Evolutionary conservation across 2,797 vertebrate species (phyloP).

Genomic region (Adelosebastes latens): DNA sequence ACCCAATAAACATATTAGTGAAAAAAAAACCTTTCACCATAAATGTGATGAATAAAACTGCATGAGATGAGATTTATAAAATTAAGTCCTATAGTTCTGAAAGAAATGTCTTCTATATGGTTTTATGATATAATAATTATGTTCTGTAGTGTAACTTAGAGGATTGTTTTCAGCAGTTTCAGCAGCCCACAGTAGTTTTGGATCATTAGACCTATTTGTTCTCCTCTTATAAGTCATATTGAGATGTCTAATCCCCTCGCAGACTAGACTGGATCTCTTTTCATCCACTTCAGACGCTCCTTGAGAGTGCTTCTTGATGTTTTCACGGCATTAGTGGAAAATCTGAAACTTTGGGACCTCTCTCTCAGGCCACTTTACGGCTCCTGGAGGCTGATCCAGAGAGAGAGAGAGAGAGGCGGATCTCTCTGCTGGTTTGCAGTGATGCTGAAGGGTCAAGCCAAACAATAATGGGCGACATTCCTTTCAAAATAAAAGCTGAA

Average conservation of each 20-base stretch:
- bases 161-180: background rate
- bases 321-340: conserved; percentile 44
- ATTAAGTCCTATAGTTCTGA: background rate
- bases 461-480: fast-evolving
- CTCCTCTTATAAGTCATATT: background rate
- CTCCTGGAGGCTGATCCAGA: background rate
- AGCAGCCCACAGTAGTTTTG: background rate
- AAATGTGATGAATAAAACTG: background rate
- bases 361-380: conserved; percentile 40
- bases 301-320: background rate
- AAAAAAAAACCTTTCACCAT: background rate
- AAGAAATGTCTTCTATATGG: background rate
- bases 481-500: conserved; percentile 59
- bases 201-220: background rate
- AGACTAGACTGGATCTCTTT: background rate
- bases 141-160: background rate
- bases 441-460: background rate
- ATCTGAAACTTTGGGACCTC: background rate
- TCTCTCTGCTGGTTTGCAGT: background rate
- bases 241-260: background rate
- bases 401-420: conserved; percentile 6
- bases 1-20: too few relatives aligned
- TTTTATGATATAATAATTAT: background rate
- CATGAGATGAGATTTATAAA: background rate
- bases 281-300: background rate